Base-by-base conservation (phyloP, 2,888 invertebrate species). In the Argyra leucocephala region DNA sequence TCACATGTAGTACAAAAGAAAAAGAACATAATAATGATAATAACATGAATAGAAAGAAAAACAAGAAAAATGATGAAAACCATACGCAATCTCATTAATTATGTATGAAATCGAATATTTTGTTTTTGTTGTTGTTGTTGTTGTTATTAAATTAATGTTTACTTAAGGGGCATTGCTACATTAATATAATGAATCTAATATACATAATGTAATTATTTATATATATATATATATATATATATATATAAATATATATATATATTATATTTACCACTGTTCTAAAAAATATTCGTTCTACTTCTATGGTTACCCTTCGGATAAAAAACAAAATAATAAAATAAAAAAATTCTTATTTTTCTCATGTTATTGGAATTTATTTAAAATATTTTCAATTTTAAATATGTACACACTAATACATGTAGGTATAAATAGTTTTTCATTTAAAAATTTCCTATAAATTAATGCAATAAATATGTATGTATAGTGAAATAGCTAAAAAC, bases 1-100 rank as follows among this genome's bases (percentile, higher is more conserved):
- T n/a, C n/a, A 48, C 48, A 18, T 48, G n/a, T n/a, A n/a, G n/a
- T n/a, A n/a, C n/a, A 31, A 31, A 31, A 7, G 31, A 31, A 31
- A 31, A 31, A 5, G 6, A 31, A 31, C 31, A 31, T 7, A 31
- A 31, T 7, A 31, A 31, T 31, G 5, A 31, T 31, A 31, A 31
- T 31, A 7, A 31, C 31, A 7, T 31, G 31, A 31, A 31, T 5
- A 31, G 5, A 26, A 31, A 31, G 12, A 7, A 31, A 31, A 4
- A 7, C 3, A 31, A 31, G 31, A 12, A 18, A 48, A 18, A 48
- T 48, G 48, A 48, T 48, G 18, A 9, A 48, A 48, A 48, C 48
- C 48, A n/a, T 18, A 48, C 48, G 48, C 48, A 48, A 48, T 48
- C 48, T 48, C 48, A 48, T 48, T 48, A 48, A 48, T 48, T 48